These are phyloP conservation scores for Andrena haemorrhoa DNA, from an alignment of 2,888 invertebrate species.

Conservation along the genomic window DNA sequence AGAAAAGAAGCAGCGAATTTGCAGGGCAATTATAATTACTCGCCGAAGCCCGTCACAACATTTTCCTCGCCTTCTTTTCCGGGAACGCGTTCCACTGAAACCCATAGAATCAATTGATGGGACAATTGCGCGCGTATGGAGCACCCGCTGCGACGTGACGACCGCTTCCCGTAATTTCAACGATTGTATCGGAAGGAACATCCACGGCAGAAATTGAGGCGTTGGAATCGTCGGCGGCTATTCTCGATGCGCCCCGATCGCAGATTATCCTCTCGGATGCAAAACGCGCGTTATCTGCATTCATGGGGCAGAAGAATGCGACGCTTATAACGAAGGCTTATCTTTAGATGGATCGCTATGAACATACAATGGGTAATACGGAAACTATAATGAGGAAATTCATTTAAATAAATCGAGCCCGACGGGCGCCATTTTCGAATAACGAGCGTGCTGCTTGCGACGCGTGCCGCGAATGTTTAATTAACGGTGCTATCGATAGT, in stretches of 20 bases:
- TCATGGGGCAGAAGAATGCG: conserved; percentile 39
- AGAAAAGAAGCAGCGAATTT: background rate
- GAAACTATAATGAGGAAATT: conserved; percentile 72
- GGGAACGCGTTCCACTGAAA: conserved; percentile 6
- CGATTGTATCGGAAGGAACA: background rate
- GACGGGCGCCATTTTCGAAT: conserved; percentile 71
- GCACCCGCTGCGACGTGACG: conserved; percentile 33
- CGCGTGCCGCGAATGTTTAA: conserved; percentile 43
- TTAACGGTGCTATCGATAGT: background rate
- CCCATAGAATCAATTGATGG: conserved; percentile 47
- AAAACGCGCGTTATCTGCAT: conserved; percentile 54
- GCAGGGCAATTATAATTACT: conserved; percentile 9
- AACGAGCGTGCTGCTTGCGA: conserved; percentile 55
- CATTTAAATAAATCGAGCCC: conserved; percentile 75
- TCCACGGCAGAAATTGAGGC: conserved; percentile 1
- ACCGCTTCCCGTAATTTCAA: conserved; percentile 26
- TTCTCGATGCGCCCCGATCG: conserved; percentile 37
- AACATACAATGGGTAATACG: conserved; percentile 79
- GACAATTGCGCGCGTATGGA: conserved; percentile 38
- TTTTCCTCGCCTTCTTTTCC: conserved; percentile 2
- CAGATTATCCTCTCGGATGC: conserved; percentile 45
- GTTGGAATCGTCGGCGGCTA: conserved; percentile 6
- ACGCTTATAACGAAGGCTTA: conserved; percentile 44
- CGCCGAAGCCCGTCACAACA: background rate
- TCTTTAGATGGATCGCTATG: conserved; percentile 72